Evolutionary conservation across 2,888 invertebrate species (phyloP).

Genomic region (Zygogramma bicolorata): DNA sequence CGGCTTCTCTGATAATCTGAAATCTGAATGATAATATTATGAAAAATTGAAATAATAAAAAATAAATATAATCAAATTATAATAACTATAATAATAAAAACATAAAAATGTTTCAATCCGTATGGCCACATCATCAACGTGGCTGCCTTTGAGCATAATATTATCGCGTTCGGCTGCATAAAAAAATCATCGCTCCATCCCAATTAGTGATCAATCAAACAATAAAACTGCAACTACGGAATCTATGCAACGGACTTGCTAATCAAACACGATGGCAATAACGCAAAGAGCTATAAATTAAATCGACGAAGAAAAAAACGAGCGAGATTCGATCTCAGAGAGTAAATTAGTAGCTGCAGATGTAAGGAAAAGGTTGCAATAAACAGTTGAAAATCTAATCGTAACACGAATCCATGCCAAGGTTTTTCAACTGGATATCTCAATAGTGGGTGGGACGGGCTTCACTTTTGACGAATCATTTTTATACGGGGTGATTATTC

Average conservation of each 20-base stretch:
- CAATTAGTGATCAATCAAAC: background rate
- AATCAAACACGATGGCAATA: conserved; percentile 22
- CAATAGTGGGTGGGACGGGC: conserved; percentile 11
- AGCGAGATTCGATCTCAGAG: conserved; percentile 14
- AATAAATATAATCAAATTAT: too few species aligned
- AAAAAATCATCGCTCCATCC: background rate
- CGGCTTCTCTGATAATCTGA: too few species aligned
- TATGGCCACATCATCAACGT: too few species aligned
- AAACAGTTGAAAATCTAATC: conserved; percentile 16
- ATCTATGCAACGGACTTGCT: conserved; percentile 22
- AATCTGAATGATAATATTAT: too few species aligned
- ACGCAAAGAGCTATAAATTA: conserved; percentile 21
- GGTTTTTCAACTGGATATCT: conserved; percentile 8
- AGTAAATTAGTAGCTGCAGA: conserved; percentile 22
- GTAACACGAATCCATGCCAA: conserved; percentile 31
- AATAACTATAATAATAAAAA: too few species aligned
- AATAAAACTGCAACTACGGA: background rate
- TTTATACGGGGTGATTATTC: background rate
- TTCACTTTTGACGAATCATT: conserved; percentile 14
- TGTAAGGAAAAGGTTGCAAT: conserved; percentile 21
- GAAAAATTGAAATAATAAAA: too few species aligned
- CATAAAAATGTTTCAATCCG: too few species aligned
- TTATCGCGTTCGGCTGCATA: background rate
- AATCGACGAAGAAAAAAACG: conserved; percentile 8
- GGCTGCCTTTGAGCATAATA: too few species aligned